Evolutionary conservation across 2,888 invertebrate genomes (phyloP), one percentile per base, ranked within the genome.

Genomic region (Ceriagrion tenellum): DNA sequence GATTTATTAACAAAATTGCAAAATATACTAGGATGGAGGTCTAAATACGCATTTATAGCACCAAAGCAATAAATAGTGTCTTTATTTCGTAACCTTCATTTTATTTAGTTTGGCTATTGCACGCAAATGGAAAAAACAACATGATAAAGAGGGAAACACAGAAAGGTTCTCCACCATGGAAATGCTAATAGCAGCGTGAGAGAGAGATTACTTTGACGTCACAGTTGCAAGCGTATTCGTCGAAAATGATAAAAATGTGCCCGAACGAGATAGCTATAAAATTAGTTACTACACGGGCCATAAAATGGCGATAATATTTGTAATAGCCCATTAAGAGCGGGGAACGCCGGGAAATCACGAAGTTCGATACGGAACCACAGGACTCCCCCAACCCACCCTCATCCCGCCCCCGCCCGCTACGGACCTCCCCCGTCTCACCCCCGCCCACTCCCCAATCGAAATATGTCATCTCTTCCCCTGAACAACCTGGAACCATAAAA

Each of bases 221-320:
- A 69, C 69, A n/a, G 69, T 69, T 69, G 69, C 69, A 69, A n/a
- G n/a, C n/a, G n/a, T n/a, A 69, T 69, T 69, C 69, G n/a, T n/a
- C 26, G 69, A 10, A n/a, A 69, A 69, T 69, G 69, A 69, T 69
- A 69, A 69, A 59, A n/a, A n/a, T n/a, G 69, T 69, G 69, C 26
- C 69, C 69, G 69, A 69, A 69, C 69, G 69, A 69, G 69, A 69
- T 69, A 69, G 69, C n/a, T n/a, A 23, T 69, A 26, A 69, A 69
- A 69, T 69, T 69, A 69, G n/a, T 69, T 26, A n/a, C 69, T 10
- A 69, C 69, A 69, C 69, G 69, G n/a, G 69, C n/a, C 26, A 26
- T n/a, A 69, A 26, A 69, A 69, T 69, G 69, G n/a, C 69, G 69
- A 69, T 69, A 69, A 69, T 69, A 69, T 69, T 59, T 69, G 69